Base-by-base conservation (phyloP, 2,888 invertebrate species). In the Danaus chrysippus region DNA sequence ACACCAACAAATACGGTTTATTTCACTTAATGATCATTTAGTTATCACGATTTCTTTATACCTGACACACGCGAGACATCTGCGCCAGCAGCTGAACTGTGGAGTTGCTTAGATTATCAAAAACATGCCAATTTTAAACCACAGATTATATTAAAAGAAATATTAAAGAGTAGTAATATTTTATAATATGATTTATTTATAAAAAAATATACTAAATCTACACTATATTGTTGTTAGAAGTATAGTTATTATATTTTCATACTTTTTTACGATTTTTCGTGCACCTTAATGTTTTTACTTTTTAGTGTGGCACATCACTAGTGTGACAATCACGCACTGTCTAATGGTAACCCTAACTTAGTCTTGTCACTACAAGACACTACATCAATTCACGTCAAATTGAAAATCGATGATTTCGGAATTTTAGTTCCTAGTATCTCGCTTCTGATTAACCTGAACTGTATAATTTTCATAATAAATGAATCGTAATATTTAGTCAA, bases 1-100 rank as follows among this genome's bases (percentile, higher is more conserved):
- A 75, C 71, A 68, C 73, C 73, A 78, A 78, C 76, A 81, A 78
- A 76, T 76, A 80, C 72, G 74, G 79, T 82, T 81, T 83, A 83
- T 80, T 86, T 83, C 82, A 83, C 83, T 83, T 83, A 86, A 81
- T 82, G 81, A 76, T 79, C 78, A 79, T 78, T 79, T 72, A 77
- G 73, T 82, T 85, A 84, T 83, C 82, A 77, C 77, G 75, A 76
- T 81, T 80, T 81, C 77, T 75, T 79, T 74, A 76, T 77, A 79
- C 75, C 75, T 82, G 81, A 84, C 85, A 87, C 79, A 80, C 82
- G 79, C 78, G 77, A 76, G 76, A 74, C 73, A 74, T 72, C 80
- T 70, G 67, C 70, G 69, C 65, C 67, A 70, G 68, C 70, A 71
- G 70, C 71, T 69, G 70, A 67, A 75, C 72, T 73, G 72, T 70